These are phyloP conservation scores for Sarcophilus harrisii DNA, from an alignment of 2,797 vertebrate species.

Conservation along the genomic window DNA sequence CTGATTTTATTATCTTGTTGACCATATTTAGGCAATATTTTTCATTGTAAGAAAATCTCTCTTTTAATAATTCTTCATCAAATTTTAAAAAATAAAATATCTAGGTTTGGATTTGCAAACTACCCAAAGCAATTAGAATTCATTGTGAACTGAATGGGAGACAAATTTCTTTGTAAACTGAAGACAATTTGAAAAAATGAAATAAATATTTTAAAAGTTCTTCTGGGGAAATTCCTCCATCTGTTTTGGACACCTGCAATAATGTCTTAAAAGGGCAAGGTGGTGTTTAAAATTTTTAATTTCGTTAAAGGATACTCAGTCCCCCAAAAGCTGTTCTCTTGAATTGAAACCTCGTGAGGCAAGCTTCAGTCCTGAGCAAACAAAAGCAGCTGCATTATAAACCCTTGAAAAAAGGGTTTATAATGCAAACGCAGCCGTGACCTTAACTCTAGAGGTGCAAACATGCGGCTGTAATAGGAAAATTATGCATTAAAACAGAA, in stretches of 20 bases:
- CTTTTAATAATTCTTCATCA: slow-evolving; percentile 50
- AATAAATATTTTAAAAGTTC: slow-evolving; percentile 66
- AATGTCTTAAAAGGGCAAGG: slow-evolving; percentile 70
- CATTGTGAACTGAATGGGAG: slow-evolving; percentile 39
- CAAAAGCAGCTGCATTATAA: slow-evolving; percentile 78
- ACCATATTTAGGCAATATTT: slow-evolving; percentile 26
- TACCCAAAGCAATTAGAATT: slow-evolving; percentile 66
- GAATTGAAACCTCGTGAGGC: slow-evolving; percentile 68
- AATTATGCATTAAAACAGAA: slow-evolving; percentile 78
- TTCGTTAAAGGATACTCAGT: slow-evolving; percentile 72
- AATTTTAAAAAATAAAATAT: slow-evolving; percentile 41
- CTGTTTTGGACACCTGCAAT: slow-evolving; percentile 67
- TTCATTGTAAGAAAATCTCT: slow-evolving; percentile 30
- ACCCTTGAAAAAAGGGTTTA: slow-evolving; percentile 77
- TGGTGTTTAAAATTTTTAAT: slow-evolving; percentile 79
- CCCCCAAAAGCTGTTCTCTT: slow-evolving; percentile 71
- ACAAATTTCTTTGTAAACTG: slow-evolving; percentile 61
- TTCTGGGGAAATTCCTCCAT: slow-evolving; percentile 64
- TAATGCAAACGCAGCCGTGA: slow-evolving; percentile 72
- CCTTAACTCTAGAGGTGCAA: slow-evolving; percentile 79
- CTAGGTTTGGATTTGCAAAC: slow-evolving; percentile 70
- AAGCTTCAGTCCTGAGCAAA: slow-evolving; percentile 75
- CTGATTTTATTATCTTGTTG: slow-evolving; percentile 7
- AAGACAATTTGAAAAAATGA: slow-evolving; percentile 64
- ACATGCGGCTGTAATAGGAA: slow-evolving; percentile 76